A percentile compares a stretch with the other conserved stretches of the same genome.
Conservation (phyloP, 2,888 invertebrate species). For the Andrena chrysosceles region DNA sequence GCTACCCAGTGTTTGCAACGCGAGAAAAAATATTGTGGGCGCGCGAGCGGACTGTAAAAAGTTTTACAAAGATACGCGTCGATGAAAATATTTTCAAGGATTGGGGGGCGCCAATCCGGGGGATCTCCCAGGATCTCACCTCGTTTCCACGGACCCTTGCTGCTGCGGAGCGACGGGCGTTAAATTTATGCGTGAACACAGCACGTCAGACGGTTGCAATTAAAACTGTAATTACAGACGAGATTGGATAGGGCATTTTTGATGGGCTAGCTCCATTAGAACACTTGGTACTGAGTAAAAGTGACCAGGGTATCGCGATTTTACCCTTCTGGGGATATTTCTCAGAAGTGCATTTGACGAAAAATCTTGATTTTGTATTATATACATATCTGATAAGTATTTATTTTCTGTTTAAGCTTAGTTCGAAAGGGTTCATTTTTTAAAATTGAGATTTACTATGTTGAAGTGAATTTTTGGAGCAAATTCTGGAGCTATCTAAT, state of each 20-base stretch:
- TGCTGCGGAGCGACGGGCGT: constrained; percentile 70
- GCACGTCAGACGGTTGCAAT: constrained; percentile 51
- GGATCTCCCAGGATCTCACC: constrained; percentile 56
- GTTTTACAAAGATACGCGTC: neutral
- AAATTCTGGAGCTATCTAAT: neutral
- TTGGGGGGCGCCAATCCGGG: neutral
- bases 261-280: neutral
- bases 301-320: constrained; percentile 17
- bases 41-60: neutral
- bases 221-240: constrained; percentile 55
- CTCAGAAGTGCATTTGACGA: neutral
- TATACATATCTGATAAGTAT: neutral
- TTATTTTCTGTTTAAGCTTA: too few relatives aligned
- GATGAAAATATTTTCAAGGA: constrained; percentile 31
- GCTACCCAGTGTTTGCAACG: neutral
- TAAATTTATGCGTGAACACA: constrained; percentile 74
- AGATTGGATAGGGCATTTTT: constrained; percentile 19
- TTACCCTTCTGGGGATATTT: neutral
- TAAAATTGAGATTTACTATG: too few relatives aligned
- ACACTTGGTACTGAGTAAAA: constrained; percentile 42
- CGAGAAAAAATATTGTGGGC: neutral
- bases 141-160: constrained; percentile 65
- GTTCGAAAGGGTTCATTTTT: too few relatives aligned
- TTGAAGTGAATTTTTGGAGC: too few relatives aligned
- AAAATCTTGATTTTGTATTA: neutral